phyloP scores from a whole-genome alignment of 2,113 vertebrate genomes.

The Burhinus oedicnemus region DNA sequence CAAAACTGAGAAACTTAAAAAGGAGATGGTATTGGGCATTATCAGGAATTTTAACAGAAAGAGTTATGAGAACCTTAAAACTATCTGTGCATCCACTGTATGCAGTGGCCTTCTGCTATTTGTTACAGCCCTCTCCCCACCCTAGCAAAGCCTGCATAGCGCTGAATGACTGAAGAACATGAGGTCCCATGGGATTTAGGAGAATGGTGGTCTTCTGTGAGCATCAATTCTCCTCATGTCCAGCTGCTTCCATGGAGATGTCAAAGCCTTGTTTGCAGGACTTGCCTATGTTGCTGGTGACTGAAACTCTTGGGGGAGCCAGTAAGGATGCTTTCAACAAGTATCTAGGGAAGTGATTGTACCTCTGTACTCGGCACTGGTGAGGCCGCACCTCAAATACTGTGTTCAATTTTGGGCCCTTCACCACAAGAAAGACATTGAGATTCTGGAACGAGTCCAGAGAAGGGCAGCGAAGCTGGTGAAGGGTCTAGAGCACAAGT shows the following conservation, averaged over 20 bases:
- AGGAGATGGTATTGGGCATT: background rate
- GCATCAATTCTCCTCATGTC: background rate
- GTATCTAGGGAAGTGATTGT: too few species aligned
- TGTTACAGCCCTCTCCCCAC: background rate
- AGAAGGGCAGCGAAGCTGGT: too few species aligned
- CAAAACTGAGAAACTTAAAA: background rate
- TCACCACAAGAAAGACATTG: too few species aligned
- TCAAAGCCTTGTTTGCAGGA: background rate
- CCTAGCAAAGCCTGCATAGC: fast-evolving
- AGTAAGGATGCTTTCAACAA: background rate
- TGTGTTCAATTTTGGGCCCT: too few species aligned
- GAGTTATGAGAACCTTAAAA: background rate
- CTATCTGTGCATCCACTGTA: fast-evolving
- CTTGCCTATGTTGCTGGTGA: background rate
- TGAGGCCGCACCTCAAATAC: too few species aligned
- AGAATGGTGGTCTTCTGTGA: background rate
- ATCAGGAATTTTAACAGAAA: background rate
- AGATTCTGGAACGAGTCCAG: too few species aligned
- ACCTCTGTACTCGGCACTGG: too few species aligned
- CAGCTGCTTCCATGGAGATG: background rate
- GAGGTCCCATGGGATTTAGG: background rate
- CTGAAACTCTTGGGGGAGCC: background rate
- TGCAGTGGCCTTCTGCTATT: background rate
- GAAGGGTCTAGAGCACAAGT: too few species aligned
- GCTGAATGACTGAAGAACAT: background rate